These are phyloP conservation scores for Rhinoderma darwinii DNA, from an alignment of 2,113 vertebrate genomes.

Conservation along the genomic window DNA sequence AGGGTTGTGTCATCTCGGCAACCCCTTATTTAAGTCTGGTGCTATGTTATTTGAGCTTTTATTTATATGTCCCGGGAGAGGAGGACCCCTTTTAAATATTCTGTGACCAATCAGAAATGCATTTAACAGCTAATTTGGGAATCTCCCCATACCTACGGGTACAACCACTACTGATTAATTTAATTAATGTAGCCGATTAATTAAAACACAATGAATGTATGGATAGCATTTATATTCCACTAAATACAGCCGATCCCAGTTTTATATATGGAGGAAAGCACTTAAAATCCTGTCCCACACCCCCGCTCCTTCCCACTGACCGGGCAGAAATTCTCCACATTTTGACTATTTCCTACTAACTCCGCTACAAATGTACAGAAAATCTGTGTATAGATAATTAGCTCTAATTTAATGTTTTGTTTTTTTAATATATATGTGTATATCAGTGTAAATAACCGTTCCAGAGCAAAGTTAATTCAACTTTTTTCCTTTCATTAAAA, in stretches of 20 bases:
- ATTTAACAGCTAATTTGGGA: not conserved
- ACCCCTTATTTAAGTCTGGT: not conserved
- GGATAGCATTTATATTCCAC: not conserved
- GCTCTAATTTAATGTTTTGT: slow-evolving; percentile 58
- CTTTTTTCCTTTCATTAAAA: slow-evolving; percentile 8
- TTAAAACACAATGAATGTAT: not conserved
- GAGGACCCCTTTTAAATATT: not conserved
- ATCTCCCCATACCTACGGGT: not conserved
- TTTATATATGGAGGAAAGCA: slow-evolving; percentile 14
- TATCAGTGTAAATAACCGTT: slow-evolving; percentile 53
- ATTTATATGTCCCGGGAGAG: not conserved
- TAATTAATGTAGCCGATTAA: not conserved
- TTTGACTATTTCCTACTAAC: slow-evolving; percentile 29
- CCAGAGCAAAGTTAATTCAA: not conserved
- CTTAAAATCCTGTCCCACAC: not conserved
- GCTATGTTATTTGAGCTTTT: not conserved
- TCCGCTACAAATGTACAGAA: slow-evolving; percentile 46
- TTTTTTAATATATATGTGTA: slow-evolving; percentile 49
- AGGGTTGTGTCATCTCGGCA: not conserved
- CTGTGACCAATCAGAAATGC: not conserved
- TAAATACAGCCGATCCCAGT: not conserved
- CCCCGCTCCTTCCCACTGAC: not conserved
- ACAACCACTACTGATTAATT: not conserved
- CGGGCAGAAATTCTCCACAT: not conserved
- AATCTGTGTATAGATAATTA: slow-evolving; percentile 54